Evolutionary conservation across 2,797 vertebrate species (phyloP).

Genomic region (Urophycis tenuis): DNA sequence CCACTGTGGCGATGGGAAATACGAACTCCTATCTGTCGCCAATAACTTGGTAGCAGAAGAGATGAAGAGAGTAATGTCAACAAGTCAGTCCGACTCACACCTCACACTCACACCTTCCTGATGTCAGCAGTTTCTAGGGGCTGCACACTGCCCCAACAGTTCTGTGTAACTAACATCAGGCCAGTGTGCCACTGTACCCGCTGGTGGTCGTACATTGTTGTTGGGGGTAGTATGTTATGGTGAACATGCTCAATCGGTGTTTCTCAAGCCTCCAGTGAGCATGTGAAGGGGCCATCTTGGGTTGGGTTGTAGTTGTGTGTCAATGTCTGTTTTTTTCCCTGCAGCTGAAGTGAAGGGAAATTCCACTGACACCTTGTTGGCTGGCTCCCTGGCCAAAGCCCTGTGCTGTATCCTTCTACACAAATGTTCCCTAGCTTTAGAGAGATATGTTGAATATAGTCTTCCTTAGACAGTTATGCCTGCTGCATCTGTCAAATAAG

Average conservation of each 20-base stretch:
- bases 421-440: neutral
- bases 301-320: neutral
- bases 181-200: too few relatives aligned
- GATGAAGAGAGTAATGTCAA: slow-evolving; percentile 84
- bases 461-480: neutral
- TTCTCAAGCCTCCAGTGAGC: too few relatives aligned
- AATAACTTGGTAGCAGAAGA: slow-evolving; percentile 86
- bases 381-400: slow-evolving; percentile 90
- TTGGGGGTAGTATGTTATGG: too few relatives aligned
- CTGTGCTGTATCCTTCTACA: slow-evolving; percentile 95
- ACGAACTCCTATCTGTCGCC: slow-evolving; percentile 83
- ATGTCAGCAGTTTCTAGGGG: neutral
- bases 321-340: slow-evolving; percentile 24
- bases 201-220: too few relatives aligned
- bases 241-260: too few relatives aligned
- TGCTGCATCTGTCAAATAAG: neutral
- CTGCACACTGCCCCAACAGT: neutral
- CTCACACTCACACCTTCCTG: neutral
- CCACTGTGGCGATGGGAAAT: slow-evolving; percentile 88
- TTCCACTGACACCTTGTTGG: slow-evolving; percentile 86
- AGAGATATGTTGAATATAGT: neutral
- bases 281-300: neutral
- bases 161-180: too few relatives aligned
- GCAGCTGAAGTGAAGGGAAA: slow-evolving; percentile 83
- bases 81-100: slow-evolving; percentile 64